Evolutionary conservation across 2,797 vertebrate species (phyloP).

Genomic region (Gadopsis marmoratus): DNA sequence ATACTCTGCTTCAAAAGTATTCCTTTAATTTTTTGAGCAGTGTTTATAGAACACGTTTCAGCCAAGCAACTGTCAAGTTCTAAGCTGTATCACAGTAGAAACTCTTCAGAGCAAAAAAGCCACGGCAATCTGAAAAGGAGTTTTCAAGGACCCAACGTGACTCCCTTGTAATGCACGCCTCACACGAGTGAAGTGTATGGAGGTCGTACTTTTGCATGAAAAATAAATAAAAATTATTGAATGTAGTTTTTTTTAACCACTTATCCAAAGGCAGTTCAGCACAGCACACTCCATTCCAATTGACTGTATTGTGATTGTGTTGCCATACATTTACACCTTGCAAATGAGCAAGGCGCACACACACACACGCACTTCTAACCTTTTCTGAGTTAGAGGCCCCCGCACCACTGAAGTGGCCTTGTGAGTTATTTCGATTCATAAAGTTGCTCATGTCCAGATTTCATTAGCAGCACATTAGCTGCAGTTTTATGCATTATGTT

Average conservation of each 20-base stretch:
- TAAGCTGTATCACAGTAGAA: conserved; percentile 8
- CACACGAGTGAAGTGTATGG: conserved; percentile 25
- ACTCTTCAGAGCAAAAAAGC: conserved; percentile 17
- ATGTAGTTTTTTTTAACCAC: conserved; percentile 86
- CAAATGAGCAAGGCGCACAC: conserved; percentile 48
- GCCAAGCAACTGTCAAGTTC: not conserved
- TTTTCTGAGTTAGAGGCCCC: conserved; percentile 90
- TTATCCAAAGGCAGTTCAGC: conserved; percentile 73
- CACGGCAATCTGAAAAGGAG: conserved; percentile 9
- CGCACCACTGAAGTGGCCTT: conserved; percentile 89
- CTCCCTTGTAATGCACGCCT: conserved; percentile 19
- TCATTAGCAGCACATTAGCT: conserved; percentile 99
- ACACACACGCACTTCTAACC: conserved; percentile 29
- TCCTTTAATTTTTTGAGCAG: no score
- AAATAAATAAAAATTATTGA: conserved; percentile 6
- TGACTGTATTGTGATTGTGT: conserved; percentile 19
- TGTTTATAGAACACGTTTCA: not conserved
- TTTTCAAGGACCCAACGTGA: conserved; percentile 41
- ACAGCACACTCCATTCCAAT: not conserved
- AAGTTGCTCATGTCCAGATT: conserved; percentile 98
- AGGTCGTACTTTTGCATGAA: conserved; percentile 33
- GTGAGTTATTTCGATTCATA: conserved; percentile 99
- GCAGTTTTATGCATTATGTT: conserved; percentile 93
- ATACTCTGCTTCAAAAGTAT: no score
- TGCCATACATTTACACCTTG: conserved; percentile 16